Evolutionary conservation across 2,797 vertebrate species (phyloP).

Genomic region (Dryobates pubescens): DNA sequence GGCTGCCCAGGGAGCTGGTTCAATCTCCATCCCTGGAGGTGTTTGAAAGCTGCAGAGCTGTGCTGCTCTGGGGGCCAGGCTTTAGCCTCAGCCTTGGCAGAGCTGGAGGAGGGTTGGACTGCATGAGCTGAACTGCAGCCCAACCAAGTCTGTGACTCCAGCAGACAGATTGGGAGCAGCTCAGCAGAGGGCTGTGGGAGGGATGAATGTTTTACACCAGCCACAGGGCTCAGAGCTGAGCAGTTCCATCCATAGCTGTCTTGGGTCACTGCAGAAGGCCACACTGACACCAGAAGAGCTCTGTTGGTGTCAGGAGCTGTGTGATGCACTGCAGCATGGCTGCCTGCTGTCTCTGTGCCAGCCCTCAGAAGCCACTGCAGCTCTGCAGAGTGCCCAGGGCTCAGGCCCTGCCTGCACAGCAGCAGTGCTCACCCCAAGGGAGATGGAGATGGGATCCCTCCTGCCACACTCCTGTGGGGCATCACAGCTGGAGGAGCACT

Average conservation of each 20-base stretch:
- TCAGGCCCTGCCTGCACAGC: not conserved
- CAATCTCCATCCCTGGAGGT: too few relatives aligned
- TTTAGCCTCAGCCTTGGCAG: too few relatives aligned
- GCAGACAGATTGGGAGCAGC: too few relatives aligned
- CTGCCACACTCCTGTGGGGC: not conserved
- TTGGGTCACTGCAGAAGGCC: not conserved
- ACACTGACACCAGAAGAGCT: not conserved
- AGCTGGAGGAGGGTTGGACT: too few relatives aligned
- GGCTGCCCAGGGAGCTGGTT: too few relatives aligned
- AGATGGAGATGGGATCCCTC: not conserved
- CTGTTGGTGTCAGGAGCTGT: not conserved
- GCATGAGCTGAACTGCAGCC: too few relatives aligned
- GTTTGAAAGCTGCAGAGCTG: too few relatives aligned
- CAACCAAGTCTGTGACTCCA: too few relatives aligned
- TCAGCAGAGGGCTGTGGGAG: not conserved
- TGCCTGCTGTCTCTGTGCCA: not conserved
- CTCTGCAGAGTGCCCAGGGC: not conserved
- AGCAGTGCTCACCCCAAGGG: not conserved
- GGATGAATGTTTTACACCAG: not conserved
- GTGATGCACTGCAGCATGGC: not conserved
- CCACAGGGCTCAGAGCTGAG: not conserved
- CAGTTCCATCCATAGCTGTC: not conserved
- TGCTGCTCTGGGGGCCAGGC: too few relatives aligned
- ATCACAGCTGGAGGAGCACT: not conserved
- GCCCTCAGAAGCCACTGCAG: not conserved